Percentiles rank a stretch among this genome's conserved stretches.
phyloP scores from a whole-genome alignment of 2,113 vertebrate genomes.

The Dinomys branickii region DNA sequence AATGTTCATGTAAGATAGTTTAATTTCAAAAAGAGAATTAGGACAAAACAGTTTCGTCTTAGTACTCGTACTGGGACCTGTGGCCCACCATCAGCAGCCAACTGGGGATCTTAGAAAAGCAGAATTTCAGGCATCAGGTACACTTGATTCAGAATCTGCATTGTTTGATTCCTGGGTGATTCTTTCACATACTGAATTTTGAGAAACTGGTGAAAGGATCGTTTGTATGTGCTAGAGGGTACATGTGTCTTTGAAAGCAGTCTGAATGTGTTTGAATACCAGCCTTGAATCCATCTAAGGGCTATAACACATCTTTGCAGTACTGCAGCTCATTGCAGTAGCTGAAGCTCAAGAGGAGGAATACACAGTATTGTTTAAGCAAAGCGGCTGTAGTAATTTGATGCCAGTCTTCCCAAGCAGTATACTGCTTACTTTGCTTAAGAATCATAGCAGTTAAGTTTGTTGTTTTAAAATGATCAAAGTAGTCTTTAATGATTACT shows the following conservation, averaged over 20 bases:
- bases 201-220: not conserved
- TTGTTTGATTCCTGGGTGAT: not conserved
- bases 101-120: not conserved
- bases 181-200: not conserved
- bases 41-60: not conserved
- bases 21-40: not conserved
- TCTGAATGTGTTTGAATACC: not conserved
- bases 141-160: not conserved
- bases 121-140: not conserved
- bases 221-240: not conserved
- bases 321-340: not conserved
- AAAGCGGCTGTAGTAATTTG: not conserved
- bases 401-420: not conserved
- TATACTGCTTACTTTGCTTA: not conserved
- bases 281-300: not conserved
- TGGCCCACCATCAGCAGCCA: not conserved
- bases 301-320: not conserved
- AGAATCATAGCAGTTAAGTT: not conserved
- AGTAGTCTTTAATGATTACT: not conserved
- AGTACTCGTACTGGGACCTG: not conserved
- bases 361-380: not conserved
- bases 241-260: not conserved
- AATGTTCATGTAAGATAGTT: not conserved
- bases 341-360: not conserved
- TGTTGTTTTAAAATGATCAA: not conserved